These are phyloP conservation scores for Porites evermanni DNA, from an alignment of 92 coral and sea anemone species.

Conservation along the genomic window DNA sequence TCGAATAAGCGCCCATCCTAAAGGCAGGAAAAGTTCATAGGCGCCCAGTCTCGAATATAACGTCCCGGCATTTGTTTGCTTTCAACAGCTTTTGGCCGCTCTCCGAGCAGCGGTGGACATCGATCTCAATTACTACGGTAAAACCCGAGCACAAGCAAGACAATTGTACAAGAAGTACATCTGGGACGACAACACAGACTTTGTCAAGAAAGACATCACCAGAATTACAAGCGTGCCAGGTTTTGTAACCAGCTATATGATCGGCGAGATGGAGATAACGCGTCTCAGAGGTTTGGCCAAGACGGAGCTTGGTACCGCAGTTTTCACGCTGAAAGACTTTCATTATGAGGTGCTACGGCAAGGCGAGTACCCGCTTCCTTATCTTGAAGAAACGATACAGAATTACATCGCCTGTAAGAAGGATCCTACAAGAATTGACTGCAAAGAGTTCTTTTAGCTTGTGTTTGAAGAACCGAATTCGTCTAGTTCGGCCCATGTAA, in stretches of 20 bases:
- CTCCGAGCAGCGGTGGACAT: constrained; percentile 70
- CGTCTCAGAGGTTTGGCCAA: constrained; percentile 60
- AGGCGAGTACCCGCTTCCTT: constrained; percentile 71
- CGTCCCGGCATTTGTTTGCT: not conserved
- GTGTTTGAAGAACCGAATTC: not conserved
- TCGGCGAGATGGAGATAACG: constrained; percentile 58
- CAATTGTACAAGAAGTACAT: constrained; percentile 38
- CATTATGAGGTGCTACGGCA: constrained; percentile 70
- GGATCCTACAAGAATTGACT: constrained; percentile 18
- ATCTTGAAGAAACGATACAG: constrained; percentile 43
- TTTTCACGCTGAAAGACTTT: constrained; percentile 64
- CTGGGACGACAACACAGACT: constrained; percentile 38
- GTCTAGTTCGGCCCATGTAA: not conserved
- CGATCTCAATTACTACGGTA: constrained; percentile 47
- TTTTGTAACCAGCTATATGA: constrained; percentile 52
- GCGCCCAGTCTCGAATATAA: too few relatives aligned
- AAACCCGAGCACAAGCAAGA: constrained; percentile 34
- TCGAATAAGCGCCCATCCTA: too few relatives aligned
- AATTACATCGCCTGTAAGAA: constrained; percentile 59
- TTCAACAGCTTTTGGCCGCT: constrained; percentile 65
- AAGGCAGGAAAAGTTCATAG: too few relatives aligned
- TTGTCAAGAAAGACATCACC: constrained; percentile 50
- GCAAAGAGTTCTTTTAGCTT: constrained; percentile 20
- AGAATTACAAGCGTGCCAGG: constrained; percentile 61
- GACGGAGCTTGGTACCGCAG: constrained; percentile 53